Evolutionary conservation across 1,140 invertebrate genomes (phyloP).

Genomic region (Apis laboriosa): DNA sequence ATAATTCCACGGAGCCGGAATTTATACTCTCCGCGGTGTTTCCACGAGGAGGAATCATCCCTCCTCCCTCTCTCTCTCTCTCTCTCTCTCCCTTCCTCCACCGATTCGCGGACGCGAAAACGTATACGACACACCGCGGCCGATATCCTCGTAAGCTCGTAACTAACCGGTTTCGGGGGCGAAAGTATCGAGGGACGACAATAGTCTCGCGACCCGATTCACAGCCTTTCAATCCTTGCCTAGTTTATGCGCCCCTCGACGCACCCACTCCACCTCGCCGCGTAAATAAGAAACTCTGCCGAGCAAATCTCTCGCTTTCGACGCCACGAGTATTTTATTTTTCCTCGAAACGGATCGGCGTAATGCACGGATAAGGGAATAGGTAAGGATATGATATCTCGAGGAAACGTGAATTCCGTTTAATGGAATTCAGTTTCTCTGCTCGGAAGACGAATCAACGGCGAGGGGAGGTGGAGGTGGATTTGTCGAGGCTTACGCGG

Average conservation of each 20-base stretch:
- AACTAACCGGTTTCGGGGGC: slow-evolving; percentile 42
- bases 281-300: slow-evolving; percentile 69
- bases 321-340: slow-evolving; percentile 34
- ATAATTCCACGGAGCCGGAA: slow-evolving; percentile 16
- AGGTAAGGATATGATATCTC: background rate
- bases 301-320: slow-evolving; percentile 36
- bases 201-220: slow-evolving; percentile 49
- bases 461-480: too few relatives aligned
- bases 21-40: slow-evolving; percentile 21
- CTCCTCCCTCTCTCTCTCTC: too few relatives aligned
- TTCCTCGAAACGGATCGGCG: background rate
- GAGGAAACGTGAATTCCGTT: background rate
- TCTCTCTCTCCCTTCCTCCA: too few relatives aligned
- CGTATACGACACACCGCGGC: slow-evolving; percentile 38
- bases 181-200: slow-evolving; percentile 56
- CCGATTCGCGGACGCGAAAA: slow-evolving; percentile 6
- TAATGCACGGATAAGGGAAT: background rate
- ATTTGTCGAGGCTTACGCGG: background rate
- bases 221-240: slow-evolving; percentile 70
- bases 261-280: slow-evolving; percentile 33
- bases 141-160: slow-evolving; percentile 37
- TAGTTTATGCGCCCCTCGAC: slow-evolving; percentile 71
- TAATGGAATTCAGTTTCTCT: background rate
- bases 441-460: background rate
- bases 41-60: background rate